phyloP scores from a whole-genome alignment of 1,140 invertebrate species.

The Drosophila auraria region DNA sequence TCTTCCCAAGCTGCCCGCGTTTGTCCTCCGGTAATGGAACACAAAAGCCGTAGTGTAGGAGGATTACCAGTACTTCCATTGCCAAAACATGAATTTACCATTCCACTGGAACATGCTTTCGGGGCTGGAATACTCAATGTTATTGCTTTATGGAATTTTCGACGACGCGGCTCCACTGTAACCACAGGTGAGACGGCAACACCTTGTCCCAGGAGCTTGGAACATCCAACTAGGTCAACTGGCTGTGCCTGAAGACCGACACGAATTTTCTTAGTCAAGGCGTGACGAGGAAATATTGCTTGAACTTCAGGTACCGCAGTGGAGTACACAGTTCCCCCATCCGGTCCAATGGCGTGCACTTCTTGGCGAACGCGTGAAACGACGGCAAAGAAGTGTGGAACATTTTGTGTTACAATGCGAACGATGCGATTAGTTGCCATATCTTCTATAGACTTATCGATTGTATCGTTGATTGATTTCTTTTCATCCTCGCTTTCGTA shows the following conservation, averaged over 20 bases:
- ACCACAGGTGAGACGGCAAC: constrained; percentile 99
- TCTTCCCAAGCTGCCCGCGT: constrained; percentile 99
- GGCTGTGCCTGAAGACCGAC: constrained; percentile 99
- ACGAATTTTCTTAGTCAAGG: constrained; percentile 99
- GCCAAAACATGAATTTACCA: constrained; percentile 95
- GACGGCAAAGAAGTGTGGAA: constrained; percentile 99
- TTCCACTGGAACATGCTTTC: constrained; percentile 96
- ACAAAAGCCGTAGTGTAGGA: constrained; percentile 96
- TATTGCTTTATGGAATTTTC: constrained; percentile 99
- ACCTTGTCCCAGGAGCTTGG: constrained; percentile 97
- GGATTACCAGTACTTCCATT: constrained; percentile 86
- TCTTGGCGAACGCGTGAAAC: constrained; percentile 99
- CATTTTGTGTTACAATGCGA: constrained; percentile 97
- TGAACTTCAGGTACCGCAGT: constrained; percentile 99
- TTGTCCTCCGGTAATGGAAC: constrained; percentile 98
- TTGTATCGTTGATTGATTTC: constrained; percentile 90
- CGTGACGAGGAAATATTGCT: constrained; percentile 98
- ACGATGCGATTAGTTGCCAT: constrained; percentile 94
- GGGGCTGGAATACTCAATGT: constrained; percentile 99
- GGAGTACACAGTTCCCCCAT: constrained; percentile 98
- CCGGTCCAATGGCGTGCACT: constrained; percentile 98
- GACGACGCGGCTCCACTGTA: constrained; percentile 97
- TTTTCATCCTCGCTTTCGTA: constrained; percentile 97
- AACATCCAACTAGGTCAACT: constrained; percentile 96
- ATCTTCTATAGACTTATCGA: constrained; percentile 90